Conservation (phyloP, 1,140 invertebrate genomes). For the Venturia canescens region DNA sequence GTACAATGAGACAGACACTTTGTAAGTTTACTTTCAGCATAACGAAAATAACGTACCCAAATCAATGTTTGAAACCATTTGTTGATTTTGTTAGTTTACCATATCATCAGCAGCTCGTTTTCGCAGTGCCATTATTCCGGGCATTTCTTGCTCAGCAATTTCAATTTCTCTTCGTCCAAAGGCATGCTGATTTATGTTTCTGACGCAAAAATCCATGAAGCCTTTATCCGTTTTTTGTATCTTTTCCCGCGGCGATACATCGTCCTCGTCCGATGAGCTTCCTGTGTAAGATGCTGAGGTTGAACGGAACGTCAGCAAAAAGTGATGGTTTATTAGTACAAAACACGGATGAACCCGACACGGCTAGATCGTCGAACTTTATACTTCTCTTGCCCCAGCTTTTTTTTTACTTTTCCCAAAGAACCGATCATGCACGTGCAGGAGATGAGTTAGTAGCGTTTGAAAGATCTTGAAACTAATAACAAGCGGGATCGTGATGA, state of each 20-base stretch:
- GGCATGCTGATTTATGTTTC: conserved; percentile 93
- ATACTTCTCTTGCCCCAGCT: neutral
- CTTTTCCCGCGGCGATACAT: conserved; percentile 91
- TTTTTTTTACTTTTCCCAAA: neutral
- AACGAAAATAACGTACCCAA: neutral
- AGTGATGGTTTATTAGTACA: conserved; percentile 64
- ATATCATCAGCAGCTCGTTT: conserved; percentile 95
- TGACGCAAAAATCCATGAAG: conserved; percentile 92
- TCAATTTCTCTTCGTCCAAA: conserved; percentile 98
- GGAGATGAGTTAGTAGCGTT: neutral
- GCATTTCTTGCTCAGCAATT: conserved; percentile 99
- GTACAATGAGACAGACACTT: neutral
- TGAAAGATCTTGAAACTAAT: neutral
- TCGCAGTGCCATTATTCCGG: conserved; percentile 95
- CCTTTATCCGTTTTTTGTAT: conserved; percentile 88
- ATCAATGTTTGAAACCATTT: no score
- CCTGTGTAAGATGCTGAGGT: conserved; percentile 90
- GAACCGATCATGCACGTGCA: neutral
- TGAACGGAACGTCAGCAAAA: conserved; percentile 59
- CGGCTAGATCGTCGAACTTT: conserved; percentile 10
- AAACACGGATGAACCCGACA: conserved; percentile 47
- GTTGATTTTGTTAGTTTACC: conserved; percentile 57
- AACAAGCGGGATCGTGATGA: neutral
- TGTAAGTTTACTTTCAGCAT: neutral
- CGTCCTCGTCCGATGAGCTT: conserved; percentile 91